Conservation (phyloP, 2,888 invertebrate species). For the Meghimatium bilineatum region DNA sequence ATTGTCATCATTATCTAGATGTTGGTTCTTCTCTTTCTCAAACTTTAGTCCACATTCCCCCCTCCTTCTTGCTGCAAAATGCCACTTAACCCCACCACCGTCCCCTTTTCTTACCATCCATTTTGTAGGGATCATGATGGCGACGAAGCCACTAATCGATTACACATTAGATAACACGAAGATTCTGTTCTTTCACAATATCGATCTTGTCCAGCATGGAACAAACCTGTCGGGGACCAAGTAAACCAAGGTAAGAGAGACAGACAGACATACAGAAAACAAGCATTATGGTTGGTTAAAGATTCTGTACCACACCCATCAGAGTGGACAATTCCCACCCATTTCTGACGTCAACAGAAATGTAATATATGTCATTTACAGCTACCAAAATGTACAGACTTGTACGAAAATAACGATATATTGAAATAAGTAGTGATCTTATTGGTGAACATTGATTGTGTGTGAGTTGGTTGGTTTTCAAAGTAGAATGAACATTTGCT, state of each 20-base stretch:
- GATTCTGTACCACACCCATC: constrained; percentile 7
- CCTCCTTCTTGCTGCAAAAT: neutral
- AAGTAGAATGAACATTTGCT: neutral
- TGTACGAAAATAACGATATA: neutral
- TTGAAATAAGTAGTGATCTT: neutral
- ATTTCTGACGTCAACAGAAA: neutral
- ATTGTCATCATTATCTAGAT: too few relatives aligned
- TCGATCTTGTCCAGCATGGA: constrained; percentile 2
- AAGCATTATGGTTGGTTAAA: constrained; percentile 9
- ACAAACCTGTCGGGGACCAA: neutral
- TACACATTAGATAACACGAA: neutral
- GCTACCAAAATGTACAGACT: neutral
- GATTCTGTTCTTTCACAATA: neutral
- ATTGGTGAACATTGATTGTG: neutral
- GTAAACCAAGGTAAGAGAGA: neutral
- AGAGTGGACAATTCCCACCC: constrained; percentile 3
- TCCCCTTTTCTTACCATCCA: neutral
- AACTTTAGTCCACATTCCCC: neutral
- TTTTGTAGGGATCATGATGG: neutral
- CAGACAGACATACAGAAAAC: neutral
- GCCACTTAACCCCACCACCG: neutral
- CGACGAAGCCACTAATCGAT: neutral
- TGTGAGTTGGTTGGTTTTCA: neutral
- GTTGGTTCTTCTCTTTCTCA: too few relatives aligned
- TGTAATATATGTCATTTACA: too few relatives aligned